Evolutionary conservation across 2,888 invertebrate genomes (phyloP), one percentile per base, ranked within the genome.

Genomic region (Torymus aiolomorphi): DNA sequence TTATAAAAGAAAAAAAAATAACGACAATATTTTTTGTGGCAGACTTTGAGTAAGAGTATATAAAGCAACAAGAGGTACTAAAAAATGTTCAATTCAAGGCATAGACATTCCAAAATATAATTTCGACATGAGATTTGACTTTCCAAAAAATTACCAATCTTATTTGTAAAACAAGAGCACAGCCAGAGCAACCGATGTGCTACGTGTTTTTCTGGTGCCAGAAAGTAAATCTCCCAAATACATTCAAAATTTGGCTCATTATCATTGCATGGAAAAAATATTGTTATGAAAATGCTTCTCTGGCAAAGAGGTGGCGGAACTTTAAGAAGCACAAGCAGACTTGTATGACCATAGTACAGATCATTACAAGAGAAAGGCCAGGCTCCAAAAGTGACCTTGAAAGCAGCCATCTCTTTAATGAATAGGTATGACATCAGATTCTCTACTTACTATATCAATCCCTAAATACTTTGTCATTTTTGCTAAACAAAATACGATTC

Each of bases 41-140:
- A n/a, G n/a, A n/a, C n/a, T 94, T 94, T 12, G 96, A 96, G 88
- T 91, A 93, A 1, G 96, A 96, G 86, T 95, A 96, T 84, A 94
- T 94, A 82, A 94, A 95, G 70, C 96, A 97, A 86, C 97, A 97
- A 89, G 97, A 97, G 84, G 96, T 97, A 2, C 89, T 97, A 0
- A 95, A 96, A 88, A 94, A 95, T 82, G 98, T 98, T 89, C 93
- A 20, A 96, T 96, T 92, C 96, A 98, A 90, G 98, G 98, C 72
- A 96, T 98, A 80, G 98, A 98, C 91, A 93, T 98, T 85, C 97
- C 97, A 4, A 95, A 97, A 86, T 99, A 98, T 90, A 98, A 98
- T 91, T 92, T 98, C 78, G 97, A 98, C 0, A 92, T 98, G 78
- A 92, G 97, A 83, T 97, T 97, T 92, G 97, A 98, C 90, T 91